These are phyloP conservation scores for Ataeniobius toweri DNA, from an alignment of 2,797 vertebrate species.

Conservation along the genomic window DNA sequence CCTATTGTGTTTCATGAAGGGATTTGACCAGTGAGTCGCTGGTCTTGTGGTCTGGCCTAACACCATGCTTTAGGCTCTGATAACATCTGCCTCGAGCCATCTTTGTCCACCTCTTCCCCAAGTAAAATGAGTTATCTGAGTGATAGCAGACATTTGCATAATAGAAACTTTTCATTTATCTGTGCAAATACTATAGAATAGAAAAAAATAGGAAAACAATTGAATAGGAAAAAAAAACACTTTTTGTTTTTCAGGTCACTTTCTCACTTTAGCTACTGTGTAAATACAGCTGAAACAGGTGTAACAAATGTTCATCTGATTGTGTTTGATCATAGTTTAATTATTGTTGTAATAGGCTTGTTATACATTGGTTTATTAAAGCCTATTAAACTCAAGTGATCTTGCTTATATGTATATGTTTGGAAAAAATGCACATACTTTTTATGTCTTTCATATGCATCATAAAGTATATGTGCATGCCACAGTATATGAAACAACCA, in stretches of 20 bases:
- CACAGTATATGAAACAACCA: slow-evolving; percentile 29
- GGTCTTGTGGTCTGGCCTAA: slow-evolving; percentile 75
- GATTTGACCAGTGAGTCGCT: slow-evolving; percentile 81
- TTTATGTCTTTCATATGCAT: slow-evolving; percentile 3
- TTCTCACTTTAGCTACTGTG: slow-evolving; percentile 3
- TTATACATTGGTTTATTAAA: slow-evolving; percentile 39
- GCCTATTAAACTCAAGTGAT: slow-evolving; percentile 21
- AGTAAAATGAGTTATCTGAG: slow-evolving; percentile 65
- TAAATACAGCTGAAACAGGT: slow-evolving; percentile 51
- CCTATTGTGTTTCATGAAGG: slow-evolving; percentile 84
- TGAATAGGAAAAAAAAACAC: slow-evolving; percentile 30
- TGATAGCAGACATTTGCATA: slow-evolving; percentile 49
- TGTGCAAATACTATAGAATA: not conserved
- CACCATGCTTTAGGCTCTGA: slow-evolving; percentile 74
- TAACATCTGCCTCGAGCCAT: slow-evolving; percentile 75
- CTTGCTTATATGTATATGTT: not conserved
- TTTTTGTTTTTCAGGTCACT: slow-evolving; percentile 44
- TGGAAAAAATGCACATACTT: not conserved
- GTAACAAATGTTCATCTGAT: slow-evolving; percentile 52
- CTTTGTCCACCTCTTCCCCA: slow-evolving; percentile 42
- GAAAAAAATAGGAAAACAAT: too few relatives aligned
- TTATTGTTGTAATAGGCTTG: slow-evolving; percentile 39
- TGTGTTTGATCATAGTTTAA: slow-evolving; percentile 54
- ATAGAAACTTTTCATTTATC: slow-evolving; percentile 37
- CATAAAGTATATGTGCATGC: slow-evolving; percentile 7